Evolutionary conservation across 2,797 vertebrate genomes (phyloP), one percentile per base, ranked within the genome.

Genomic region (Orientallactaga sibirica): DNA sequence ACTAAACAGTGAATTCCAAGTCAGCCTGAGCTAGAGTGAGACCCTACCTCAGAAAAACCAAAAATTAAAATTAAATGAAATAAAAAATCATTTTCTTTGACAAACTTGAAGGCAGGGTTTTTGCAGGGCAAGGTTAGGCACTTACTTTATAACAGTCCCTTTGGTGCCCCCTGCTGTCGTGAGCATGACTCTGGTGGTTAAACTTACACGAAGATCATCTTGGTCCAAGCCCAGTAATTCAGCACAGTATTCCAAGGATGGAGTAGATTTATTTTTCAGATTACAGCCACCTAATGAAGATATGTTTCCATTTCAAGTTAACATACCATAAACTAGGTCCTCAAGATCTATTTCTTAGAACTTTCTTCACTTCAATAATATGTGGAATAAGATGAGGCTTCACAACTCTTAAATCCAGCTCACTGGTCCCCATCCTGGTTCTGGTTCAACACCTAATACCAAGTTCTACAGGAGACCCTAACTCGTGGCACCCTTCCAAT

Each of bases 81-180:
- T 37, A 37, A 37, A 75, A 7, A 14, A 7, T 3, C n/a, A 48
- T 74, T 84, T 83, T 76, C 68, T 75, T 11, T 52, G 37, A 77
- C 62, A 93, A 87, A 73, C 9, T n/a, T 33, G 73, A 71, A 20
- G 24, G 48, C 25, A 92, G 19, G 64, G 43, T 24, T 66, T 90
- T 19, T n/a, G 64, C 12, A 48, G 27, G 41, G 22, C 70, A 7
- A 8, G 9, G 48, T 22, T 24, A 43, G 62, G 1, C 18, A 95
- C 99, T 99, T 98, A 99, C 99, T 99, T 99, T 98, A 99, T 99
- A 95, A 99, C 99, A 1, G 99, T 99, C 96, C 99, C 99, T 98
- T 99, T 99, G 98, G 98, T 96, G 98, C 99, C 99, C 98, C 99
- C 99, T 98, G 99, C 99, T 97, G 99, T 99, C 1, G 99, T 99